Percentiles rank a stretch among this genome's conserved stretches.
Evolutionary conservation across 2,888 invertebrate genomes (phyloP).

Genomic region (Lamellibrachia columna): DNA sequence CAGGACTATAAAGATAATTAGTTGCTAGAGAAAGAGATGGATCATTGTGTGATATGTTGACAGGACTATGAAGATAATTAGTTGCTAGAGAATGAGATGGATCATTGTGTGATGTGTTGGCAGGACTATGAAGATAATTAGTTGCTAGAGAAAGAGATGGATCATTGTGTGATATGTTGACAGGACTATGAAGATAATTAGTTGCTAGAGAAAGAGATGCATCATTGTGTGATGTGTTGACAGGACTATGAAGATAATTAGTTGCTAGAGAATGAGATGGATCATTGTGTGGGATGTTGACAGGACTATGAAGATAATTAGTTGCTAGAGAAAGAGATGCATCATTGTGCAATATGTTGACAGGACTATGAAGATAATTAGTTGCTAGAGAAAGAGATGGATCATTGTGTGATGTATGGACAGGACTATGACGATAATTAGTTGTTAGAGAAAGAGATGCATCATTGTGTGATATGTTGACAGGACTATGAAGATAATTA

Average conservation of each 20-base stretch:
- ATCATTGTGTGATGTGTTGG: not conserved
- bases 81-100: not conserved
- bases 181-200: not conserved
- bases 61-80: not conserved
- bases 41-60: not conserved
- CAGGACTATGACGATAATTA: too few species aligned
- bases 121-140: not conserved
- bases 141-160: too few species aligned
- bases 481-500: not conserved
- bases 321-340: too few species aligned
- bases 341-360: too few species aligned
- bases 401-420: too few species aligned
- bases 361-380: too few species aligned
- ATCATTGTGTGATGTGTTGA: too few species aligned
- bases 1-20: not conserved
- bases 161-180: not conserved
- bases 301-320: not conserved
- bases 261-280: too few species aligned
- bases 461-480: not conserved
- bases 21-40: not conserved
- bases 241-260: not conserved
- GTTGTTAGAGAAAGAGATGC: not conserved
- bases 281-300: not conserved
- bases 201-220: too few species aligned
- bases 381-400: too few species aligned